Conservation (phyloP, 2,113 vertebrate genomes). For the Cettia cetti region DNA sequence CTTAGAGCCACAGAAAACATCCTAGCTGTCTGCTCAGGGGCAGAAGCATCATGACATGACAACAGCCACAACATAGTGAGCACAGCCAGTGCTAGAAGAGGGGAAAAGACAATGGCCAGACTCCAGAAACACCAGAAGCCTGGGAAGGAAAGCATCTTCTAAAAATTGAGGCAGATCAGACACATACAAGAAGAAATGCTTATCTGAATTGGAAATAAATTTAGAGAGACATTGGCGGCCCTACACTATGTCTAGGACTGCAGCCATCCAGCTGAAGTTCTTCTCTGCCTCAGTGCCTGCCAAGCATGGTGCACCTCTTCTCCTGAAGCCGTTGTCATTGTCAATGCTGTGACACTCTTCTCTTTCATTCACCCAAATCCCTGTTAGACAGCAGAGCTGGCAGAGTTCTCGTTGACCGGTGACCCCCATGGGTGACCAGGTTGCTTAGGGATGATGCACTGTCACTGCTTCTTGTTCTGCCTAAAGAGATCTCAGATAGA, state of each 20-base stretch:
- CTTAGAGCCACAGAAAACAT: background rate
- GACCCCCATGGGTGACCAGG: accelerated
- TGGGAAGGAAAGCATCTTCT: background rate
- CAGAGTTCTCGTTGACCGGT: background rate
- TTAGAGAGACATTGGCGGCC: background rate
- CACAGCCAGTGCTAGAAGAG: background rate
- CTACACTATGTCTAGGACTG: background rate
- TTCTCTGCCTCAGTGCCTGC: background rate
- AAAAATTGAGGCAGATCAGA: background rate
- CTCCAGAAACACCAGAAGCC: background rate
- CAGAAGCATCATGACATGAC: background rate
- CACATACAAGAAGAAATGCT: background rate
- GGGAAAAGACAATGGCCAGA: background rate
- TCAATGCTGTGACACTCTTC: background rate
- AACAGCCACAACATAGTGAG: background rate
- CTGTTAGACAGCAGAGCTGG: accelerated
- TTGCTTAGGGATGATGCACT: background rate
- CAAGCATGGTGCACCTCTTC: background rate
- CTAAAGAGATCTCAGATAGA: background rate
- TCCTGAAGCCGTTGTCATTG: background rate
- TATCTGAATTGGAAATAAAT: background rate
- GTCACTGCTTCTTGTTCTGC: background rate
- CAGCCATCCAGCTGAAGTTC: background rate
- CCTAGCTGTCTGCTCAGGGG: background rate
- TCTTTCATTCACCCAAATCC: background rate